Evolutionary conservation across 1,140 invertebrate genomes (phyloP), one percentile per base, ranked within the genome.

Genomic region (Calycopis cecrops): DNA sequence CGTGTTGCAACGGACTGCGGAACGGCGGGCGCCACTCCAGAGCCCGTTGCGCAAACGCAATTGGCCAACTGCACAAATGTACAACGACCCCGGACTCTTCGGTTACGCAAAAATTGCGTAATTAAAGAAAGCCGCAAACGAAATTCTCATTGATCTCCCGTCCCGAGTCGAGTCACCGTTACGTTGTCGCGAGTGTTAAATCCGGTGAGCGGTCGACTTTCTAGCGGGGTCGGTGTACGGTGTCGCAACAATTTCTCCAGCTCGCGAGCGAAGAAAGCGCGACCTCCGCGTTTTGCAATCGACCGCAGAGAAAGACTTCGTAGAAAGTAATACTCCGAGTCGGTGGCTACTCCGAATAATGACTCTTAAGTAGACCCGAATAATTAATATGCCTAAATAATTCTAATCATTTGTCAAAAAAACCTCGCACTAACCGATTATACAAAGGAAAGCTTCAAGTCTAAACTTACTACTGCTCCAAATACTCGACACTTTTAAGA

Each of bases 231-330:
- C 84, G 84, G 74, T 79, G 84, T 76, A 87, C 84, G 67, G 76
- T 86, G 83, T 77, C 79, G 84, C 84, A 87, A 87, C 73, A 87
- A 87, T 87, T 87, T 87, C 84, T 87, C 84, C 76, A 67, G 72
- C 74, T 80, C 69, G 84, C 84, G 79, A 85, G 82, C 79, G 83
- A 87, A 87, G 84, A 87, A 87, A 87, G 81, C 81, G 84, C 84
- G 79, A 84, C 80, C 80, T 79, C 79, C 62, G 68, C 68, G 67
- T 87, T 87, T 87, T 85, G 84, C 81, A 87, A 87, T 81, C 81
- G 72, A 59, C 66, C 57, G 49, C 55, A 58, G 67, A 67, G 78
- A 71, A 79, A 79, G 74, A 76, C 67, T 60, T 44, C 63, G 69
- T 79, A 78, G 83, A 85, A 87, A 87, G 80, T 73, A 28, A 28